These are phyloP conservation scores for Tachystola acroxantha DNA, from an alignment of 2,888 invertebrate genomes.

Conservation along the genomic window DNA sequence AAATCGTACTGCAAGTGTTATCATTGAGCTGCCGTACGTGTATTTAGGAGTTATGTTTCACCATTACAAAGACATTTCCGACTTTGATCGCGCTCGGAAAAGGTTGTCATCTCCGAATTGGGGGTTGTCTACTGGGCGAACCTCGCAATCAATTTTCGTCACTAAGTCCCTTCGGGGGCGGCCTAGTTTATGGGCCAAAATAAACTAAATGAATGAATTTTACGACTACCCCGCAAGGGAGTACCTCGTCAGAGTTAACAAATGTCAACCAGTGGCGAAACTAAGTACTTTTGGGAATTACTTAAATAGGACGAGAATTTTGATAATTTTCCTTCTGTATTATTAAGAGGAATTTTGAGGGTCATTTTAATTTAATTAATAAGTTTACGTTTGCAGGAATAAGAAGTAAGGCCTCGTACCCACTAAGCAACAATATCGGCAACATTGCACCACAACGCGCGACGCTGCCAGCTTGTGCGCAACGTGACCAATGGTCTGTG, in stretches of 20 bases:
- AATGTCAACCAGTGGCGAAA: slow-evolving; percentile 9
- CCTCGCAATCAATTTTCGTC: slow-evolving; percentile 10
- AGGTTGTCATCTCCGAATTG: slow-evolving; percentile 4
- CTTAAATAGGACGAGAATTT: background rate
- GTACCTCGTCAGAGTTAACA: slow-evolving; percentile 10
- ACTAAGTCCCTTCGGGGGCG: slow-evolving; percentile 1
- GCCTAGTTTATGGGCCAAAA: slow-evolving; percentile 9
- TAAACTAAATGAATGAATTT: slow-evolving; percentile 13
- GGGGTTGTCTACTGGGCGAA: background rate
- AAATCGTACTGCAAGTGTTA: too few species aligned
- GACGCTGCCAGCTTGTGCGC: too few species aligned
- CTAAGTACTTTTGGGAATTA: slow-evolving; percentile 9
- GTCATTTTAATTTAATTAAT: too few species aligned
- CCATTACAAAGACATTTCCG: too few species aligned
- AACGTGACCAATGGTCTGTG: too few species aligned
- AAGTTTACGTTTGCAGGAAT: too few species aligned
- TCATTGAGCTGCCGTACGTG: too few species aligned
- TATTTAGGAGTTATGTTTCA: too few species aligned
- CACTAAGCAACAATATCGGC: too few species aligned
- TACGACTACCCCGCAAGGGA: slow-evolving; percentile 4
- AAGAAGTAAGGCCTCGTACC: too few species aligned
- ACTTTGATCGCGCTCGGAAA: background rate
- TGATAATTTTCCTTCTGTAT: slow-evolving; percentile 2
- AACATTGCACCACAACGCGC: too few species aligned
- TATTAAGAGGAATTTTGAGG: too few species aligned